Evolutionary conservation across 2,888 invertebrate species (phyloP).

Genomic region (Synergus gifuensis): DNA sequence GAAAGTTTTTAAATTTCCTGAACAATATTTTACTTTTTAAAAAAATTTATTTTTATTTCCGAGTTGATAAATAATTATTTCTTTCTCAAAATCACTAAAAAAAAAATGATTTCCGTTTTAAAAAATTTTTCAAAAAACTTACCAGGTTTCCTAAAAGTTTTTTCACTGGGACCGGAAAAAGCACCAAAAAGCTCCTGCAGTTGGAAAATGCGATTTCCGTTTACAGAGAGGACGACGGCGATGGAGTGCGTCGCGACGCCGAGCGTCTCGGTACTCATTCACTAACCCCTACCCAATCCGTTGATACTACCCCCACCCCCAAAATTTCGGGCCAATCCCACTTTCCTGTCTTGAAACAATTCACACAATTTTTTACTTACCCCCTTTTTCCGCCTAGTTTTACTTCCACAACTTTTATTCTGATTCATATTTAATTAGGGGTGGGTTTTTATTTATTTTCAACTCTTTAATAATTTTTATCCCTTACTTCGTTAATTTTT

Average conservation of each 20-base stretch:
- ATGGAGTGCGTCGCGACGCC: slow-evolving; percentile 69
- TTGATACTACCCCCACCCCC: slow-evolving; percentile 57
- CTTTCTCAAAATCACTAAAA: background rate
- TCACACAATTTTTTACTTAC: background rate
- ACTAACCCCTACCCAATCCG: slow-evolving; percentile 71
- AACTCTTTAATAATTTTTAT: too few species aligned
- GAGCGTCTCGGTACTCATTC: slow-evolving; percentile 70
- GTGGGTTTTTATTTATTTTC: too few species aligned
- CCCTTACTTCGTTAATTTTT: too few species aligned
- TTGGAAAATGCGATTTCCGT: slow-evolving; percentile 48
- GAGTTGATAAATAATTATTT: background rate
- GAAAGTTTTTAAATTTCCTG: too few species aligned
- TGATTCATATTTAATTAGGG: background rate
- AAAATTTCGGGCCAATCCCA: slow-evolving; percentile 60
- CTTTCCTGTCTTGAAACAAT: slow-evolving; percentile 16
- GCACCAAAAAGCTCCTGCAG: background rate
- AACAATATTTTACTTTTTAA: background rate
- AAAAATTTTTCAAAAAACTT: background rate
- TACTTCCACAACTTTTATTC: background rate
- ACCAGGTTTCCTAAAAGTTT: background rate
- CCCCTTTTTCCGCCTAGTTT: background rate
- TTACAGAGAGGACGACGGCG: slow-evolving; percentile 61
- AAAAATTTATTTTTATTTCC: background rate
- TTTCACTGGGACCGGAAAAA: background rate
- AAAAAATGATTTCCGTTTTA: background rate